phyloP scores from a whole-genome alignment of 2,113 vertebrate genomes.

The Chionomys nivalis region DNA sequence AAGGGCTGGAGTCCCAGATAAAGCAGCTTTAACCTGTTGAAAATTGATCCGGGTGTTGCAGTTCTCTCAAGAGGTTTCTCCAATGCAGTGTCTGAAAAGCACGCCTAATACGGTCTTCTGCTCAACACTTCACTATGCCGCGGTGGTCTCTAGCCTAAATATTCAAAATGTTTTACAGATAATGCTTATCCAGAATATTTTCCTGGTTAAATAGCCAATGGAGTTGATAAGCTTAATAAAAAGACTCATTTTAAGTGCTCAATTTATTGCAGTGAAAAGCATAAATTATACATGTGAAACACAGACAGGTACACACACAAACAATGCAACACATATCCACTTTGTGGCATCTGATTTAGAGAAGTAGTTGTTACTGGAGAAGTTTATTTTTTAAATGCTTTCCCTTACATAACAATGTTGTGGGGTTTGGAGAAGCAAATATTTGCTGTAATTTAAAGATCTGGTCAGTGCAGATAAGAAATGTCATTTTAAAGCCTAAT shows the following conservation, averaged over 20 bases:
- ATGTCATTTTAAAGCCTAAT: slow-evolving; percentile 8
- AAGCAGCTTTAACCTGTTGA: slow-evolving; percentile 81
- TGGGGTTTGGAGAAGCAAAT: slow-evolving; percentile 37
- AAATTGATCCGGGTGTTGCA: slow-evolving; percentile 57
- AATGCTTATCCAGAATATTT: background rate
- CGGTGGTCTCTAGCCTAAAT: slow-evolving; percentile 7
- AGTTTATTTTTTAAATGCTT: background rate
- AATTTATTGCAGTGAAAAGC: slow-evolving; percentile 1
- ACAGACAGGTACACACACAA: background rate
- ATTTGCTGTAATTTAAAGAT: slow-evolving; percentile 11
- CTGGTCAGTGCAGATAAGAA: background rate
- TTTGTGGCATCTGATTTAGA: background rate
- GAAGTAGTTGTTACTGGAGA: background rate
- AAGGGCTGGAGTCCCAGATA: slow-evolving; percentile 70
- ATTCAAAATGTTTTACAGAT: background rate
- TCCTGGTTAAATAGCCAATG: background rate
- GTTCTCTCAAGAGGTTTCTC: slow-evolving; percentile 41
- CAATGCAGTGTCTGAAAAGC: slow-evolving; percentile 13
- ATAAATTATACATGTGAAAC: background rate
- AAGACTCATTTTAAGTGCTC: background rate
- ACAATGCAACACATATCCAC: background rate
- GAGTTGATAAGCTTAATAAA: background rate
- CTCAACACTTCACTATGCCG: background rate
- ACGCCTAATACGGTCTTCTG: background rate
- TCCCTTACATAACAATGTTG: slow-evolving; percentile 28